Conservation (phyloP, 2,797 vertebrate species). For the Hippoglossus hippoglossus region DNA sequence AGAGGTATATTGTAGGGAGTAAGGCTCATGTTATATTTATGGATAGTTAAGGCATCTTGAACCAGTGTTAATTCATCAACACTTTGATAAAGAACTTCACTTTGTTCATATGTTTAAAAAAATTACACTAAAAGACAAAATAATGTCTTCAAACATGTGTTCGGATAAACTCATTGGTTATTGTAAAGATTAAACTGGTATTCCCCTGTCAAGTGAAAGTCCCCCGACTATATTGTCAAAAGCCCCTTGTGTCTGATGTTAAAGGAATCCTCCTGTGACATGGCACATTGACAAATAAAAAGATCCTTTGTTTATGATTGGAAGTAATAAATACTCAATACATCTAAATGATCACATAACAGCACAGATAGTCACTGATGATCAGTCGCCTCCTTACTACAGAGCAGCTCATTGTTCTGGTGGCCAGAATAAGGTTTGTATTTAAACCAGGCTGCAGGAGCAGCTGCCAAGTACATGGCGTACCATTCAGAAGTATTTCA, state of each 20-base stretch:
- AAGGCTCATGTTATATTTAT: background rate
- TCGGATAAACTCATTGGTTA: background rate
- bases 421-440: constrained; percentile 25
- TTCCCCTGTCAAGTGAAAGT: background rate
- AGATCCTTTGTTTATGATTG: background rate
- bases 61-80: too few relatives aligned
- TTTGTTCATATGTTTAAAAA: too few relatives aligned
- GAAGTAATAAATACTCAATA: constrained; percentile 11
- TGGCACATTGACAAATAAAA: background rate
- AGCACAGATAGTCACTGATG: constrained; percentile 9
- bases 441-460: constrained; percentile 33
- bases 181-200: background rate
- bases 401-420: constrained; percentile 28
- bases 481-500: constrained; percentile 29
- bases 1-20: too few relatives aligned
- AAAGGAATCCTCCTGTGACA: background rate
- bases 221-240: background rate
- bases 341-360: background rate
- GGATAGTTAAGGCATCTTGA: too few relatives aligned
- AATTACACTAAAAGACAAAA: too few relatives aligned
- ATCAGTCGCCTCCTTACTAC: background rate
- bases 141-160: too few relatives aligned
- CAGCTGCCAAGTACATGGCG: constrained; percentile 29
- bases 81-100: too few relatives aligned
- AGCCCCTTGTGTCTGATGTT: background rate